Base-by-base conservation (phyloP, 2,888 invertebrate genomes). In the Ectemnius lituratus region DNA sequence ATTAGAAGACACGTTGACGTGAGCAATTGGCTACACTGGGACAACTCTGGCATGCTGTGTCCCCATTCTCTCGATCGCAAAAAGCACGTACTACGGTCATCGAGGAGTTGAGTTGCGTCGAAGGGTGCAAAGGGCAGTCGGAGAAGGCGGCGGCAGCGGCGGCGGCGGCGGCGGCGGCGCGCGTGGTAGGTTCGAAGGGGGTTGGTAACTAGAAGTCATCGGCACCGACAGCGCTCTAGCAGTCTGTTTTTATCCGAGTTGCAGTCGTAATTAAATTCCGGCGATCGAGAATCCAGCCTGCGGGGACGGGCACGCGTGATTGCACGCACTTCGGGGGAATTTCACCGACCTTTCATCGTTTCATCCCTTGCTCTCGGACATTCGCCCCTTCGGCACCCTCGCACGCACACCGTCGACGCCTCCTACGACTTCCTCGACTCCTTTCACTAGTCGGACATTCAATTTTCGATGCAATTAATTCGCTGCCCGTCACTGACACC, bases 191-290 rank as follows among this genome's bases (percentile, higher is more conserved):
- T 62, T 62, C 52, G 23, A 14, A 49, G 62, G 62, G 37, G 62
- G 37, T 37, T 23, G 37, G 37, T 37, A 37, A 11, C 11, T 11
- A 37, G 37, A 37, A 37, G 37, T 37, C 37, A 37, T 37, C 37
- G 37, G 11, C 23, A 23, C 23, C 23, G 23, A 23, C 23, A 66
- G 62, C 47, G 73, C 45, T 67, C 63, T n/a, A n/a, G 56, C 67
- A 37, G 66, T 11, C 66, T 62, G 58, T 72, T 70, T 78, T 78
- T 71, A 60, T 69, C 67, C 58, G 58, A 23, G 37, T 37, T 62
- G 62, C 60, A 57, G 46, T 57, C 52, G 68, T 75, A 79, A 79
- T 79, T 79, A 79, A 79, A 79, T 79, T 79, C 77, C 79, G 56
- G 2, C 52, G 69, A 71, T 74, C 77, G 71, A 75, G 37, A 37